Evolutionary conservation across 2,797 vertebrate species (phyloP).

Genomic region (Rhabdophis nuchalis): DNA sequence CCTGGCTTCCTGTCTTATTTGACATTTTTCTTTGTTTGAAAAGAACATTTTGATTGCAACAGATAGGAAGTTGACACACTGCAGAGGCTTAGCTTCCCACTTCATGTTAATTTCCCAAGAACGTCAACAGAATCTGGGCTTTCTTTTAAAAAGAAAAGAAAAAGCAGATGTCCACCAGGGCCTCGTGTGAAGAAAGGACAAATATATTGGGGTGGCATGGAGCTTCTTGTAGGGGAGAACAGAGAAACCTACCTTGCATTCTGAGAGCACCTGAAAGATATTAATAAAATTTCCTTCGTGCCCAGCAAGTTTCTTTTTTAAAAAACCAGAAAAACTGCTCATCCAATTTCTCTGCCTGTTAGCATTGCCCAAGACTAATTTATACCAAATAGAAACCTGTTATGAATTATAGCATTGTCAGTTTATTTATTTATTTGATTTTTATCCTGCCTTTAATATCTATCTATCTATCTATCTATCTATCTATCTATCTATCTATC

Average conservation of each 20-base stretch:
- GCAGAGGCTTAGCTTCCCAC: not conserved
- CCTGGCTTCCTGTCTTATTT: not conserved
- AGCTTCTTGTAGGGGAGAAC: not conserved
- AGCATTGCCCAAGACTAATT: not conserved
- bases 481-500: too few relatives aligned
- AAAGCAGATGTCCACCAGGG: not conserved
- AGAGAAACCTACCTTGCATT: not conserved
- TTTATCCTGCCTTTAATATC: not conserved
- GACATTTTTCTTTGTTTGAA: not conserved
- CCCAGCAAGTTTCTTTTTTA: not conserved
- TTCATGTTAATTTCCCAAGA: not conserved
- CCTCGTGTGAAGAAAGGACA: not conserved
- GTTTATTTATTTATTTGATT: not conserved
- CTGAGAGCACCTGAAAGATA: not conserved
- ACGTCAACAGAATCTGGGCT: not conserved
- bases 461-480: too few relatives aligned
- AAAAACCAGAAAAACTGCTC: not conserved
- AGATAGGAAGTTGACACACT: not conserved
- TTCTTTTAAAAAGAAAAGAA: not conserved
- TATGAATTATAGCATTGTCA: not conserved
- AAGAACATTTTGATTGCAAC: not conserved
- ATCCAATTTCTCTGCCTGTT: not conserved
- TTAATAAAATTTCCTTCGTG: not conserved
- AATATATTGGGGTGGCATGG: not conserved
- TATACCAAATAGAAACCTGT: not conserved